Base-by-base conservation (phyloP, 2,113 vertebrate genomes). In the Dromaius novaehollandiae region DNA sequence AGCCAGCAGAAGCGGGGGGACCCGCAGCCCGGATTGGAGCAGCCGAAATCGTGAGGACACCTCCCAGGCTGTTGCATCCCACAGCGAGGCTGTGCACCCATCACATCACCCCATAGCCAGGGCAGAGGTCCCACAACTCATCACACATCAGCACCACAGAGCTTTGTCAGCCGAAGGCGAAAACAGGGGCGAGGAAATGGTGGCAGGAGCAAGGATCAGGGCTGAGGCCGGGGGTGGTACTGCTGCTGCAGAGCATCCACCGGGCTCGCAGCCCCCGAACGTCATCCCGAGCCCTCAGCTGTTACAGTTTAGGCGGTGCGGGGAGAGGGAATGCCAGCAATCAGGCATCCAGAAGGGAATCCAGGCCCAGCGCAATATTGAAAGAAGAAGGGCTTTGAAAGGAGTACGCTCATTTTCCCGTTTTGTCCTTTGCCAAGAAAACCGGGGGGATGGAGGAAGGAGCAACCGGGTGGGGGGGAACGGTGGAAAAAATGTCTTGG, bases 351-450 rank as follows among this genome's bases (percentile, higher is more conserved):
- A 95, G 94, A 95, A 96, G 94, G 91, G 93, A 90, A 95, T 95
- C 82, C 91, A 95, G 82, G 86, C 94, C 83, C 0, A 1, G 74
- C 71, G 91, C 94, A 96, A 94, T 95, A 95, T 96, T 96, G 95
- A 97, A 96, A 96, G 94, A 94, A 96, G 91, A 89, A 95, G 95
- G 91, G 63, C 93, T 96, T 96, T 96, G 95, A 97, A 96, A 93
- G 64, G 76, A 96, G 84, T 91, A 40, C 0, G 4, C 82, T 96
- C 66, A 70, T 92, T 95, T 96, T 93, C 96, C 94, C 14, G 87
- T 97, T 97, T 97, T 0, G 88, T 96, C 93, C 95, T 86, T 61
- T 97, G 97, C 97, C 97, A 97, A 97, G 93, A 97, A 96, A 95
- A 96, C 85, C 0, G 84, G 56, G 51, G 76, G 65, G 50, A 73